phyloP scores from a whole-genome alignment of 92 coral and sea anemone species.

The Zoanthus sansibaricus region DNA sequence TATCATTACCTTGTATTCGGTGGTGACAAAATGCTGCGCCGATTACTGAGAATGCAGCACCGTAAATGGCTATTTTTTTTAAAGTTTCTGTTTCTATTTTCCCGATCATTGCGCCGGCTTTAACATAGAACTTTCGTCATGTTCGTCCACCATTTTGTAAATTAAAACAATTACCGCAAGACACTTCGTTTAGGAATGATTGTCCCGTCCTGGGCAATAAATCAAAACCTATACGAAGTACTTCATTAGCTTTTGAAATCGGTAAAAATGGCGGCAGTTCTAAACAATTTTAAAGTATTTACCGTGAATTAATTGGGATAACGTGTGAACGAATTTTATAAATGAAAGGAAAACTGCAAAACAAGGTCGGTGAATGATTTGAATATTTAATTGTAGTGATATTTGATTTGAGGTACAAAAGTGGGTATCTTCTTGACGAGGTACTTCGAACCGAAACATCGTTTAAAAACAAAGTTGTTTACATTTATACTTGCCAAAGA shows the following conservation, averaged over 20 bases:
- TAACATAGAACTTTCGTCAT: background rate
- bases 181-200: conserved; percentile 1
- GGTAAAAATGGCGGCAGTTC: conserved; percentile 40
- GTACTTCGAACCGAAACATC: too few relatives aligned
- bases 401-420: background rate
- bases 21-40: conserved; percentile 93
- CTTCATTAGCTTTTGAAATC: background rate
- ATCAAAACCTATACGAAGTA: conserved; percentile 10
- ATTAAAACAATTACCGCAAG: background rate
- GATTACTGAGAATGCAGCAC: conserved; percentile 86
- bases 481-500: background rate
- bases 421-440: background rate
- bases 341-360: conserved; percentile 38
- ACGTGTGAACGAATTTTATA: background rate
- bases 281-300: conserved; percentile 3
- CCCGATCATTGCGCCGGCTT: conserved; percentile 9
- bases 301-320: background rate
- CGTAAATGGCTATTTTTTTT: conserved; percentile 84
- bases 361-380: conserved; percentile 19
- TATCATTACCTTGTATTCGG: conserved; percentile 81
- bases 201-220: conserved; percentile 14
- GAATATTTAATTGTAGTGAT: background rate
- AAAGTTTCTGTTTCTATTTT: conserved; percentile 55
- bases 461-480: too few relatives aligned
- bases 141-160: conserved; percentile 24